Base-by-base conservation (phyloP, 2,113 vertebrate species). In the Coptodon bakossiorum region DNA sequence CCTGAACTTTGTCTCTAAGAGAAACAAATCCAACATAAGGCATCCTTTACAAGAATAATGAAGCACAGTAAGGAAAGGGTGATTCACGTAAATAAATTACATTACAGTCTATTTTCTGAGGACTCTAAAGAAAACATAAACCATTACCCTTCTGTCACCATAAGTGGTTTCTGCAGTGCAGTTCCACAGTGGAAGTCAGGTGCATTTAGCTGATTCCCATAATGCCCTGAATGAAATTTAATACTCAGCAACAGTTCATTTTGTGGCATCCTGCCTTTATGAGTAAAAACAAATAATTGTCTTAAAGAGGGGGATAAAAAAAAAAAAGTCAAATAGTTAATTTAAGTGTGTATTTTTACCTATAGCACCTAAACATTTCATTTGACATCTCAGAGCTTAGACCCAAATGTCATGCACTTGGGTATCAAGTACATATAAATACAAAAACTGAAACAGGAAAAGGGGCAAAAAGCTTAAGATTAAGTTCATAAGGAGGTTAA, bases 51-150 rank as follows among this genome's bases (percentile, higher is more conserved):
- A 52, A 56, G 12, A 81, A 79, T 79, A 34, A 80, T 87, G n/a
- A 84, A 59, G 63, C 27, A 73, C 56, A 43, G 50, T 9, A 50
- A 79, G 83, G 71, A 88, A 83, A 88, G 71, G 52, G 84, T 76
- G 57, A 87, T 83, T 88, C 85, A 82, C 54, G 38, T 82, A 71
- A 81, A 86, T 83, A 81, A 53, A 86, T 50, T 85, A 87, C 43
- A 85, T 88, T 92, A 66, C 36, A 82, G 45, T 86, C 83, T 12
- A 84, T 91, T 89, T 90, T 86, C 88, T 79, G 13, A 57, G 89
- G 76, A 50, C 71, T 61, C 34, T 17, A 38, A 85, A 34, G 78
- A 56, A 90, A 90, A 82, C 73, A 93, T 89, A 81, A 88, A 86
- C 90, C 85, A 89, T 54, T 48, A 83, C 73, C 54, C 36, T 71